Evolutionary conservation across 1,140 invertebrate species (phyloP).

Genomic region (Camponotus vicinus): DNA sequence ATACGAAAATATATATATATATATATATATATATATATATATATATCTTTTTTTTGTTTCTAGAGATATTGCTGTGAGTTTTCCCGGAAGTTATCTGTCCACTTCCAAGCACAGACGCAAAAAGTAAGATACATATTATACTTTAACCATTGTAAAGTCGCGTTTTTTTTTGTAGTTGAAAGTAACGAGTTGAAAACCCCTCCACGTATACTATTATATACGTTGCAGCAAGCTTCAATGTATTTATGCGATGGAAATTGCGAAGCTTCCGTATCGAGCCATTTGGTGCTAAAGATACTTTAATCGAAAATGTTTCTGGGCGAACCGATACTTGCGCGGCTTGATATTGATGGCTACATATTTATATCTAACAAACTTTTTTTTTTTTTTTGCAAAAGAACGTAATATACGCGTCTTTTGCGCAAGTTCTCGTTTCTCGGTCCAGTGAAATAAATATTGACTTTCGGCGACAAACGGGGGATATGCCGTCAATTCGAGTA

Average conservation of each 20-base stretch:
- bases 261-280: neutral
- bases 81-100: neutral
- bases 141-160: neutral
- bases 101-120: neutral
- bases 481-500: conserved; percentile 68
- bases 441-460: conserved; percentile 68
- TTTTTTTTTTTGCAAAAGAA: conserved; percentile 39
- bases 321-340: conserved; percentile 20
- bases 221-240: neutral
- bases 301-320: conserved; percentile 27
- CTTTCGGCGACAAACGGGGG: conserved; percentile 52
- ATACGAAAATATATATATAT: neutral
- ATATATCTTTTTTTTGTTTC: conserved; percentile 4
- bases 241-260: neutral
- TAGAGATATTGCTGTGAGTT: conserved; percentile 14
- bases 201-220: neutral
- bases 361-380: conserved; percentile 28
- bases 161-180: neutral
- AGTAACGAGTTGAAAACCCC: conserved; percentile 8
- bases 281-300: conserved; percentile 24
- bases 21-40: neutral
- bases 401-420: conserved; percentile 51
- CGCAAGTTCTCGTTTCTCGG: conserved; percentile 38
- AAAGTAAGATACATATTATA: conserved; percentile 30
- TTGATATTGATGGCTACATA: conserved; percentile 41